Conservation (phyloP, 2,113 vertebrate species). For the Ctenodactylus gundi region DNA sequence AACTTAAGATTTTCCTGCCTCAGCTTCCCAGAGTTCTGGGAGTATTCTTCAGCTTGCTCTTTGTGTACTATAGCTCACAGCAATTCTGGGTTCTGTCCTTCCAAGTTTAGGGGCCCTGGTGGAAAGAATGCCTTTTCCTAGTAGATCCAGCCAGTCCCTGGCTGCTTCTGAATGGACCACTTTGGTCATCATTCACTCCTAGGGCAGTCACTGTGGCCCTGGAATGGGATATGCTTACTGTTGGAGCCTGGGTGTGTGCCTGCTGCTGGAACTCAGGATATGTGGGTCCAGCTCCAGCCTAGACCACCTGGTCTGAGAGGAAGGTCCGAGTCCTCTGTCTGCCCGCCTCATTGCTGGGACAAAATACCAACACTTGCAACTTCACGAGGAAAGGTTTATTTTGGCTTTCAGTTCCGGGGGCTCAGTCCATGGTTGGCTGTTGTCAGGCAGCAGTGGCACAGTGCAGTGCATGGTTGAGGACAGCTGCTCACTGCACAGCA, state of each 20-base stretch:
- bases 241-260: accelerated
- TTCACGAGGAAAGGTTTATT: no score
- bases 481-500: no score
- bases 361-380: no score
- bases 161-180: not conserved
- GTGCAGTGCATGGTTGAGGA: no score
- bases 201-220: not conserved
- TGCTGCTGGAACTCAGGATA: not conserved
- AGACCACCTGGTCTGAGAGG: not conserved
- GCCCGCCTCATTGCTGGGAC: no score
- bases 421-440: no score
- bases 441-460: no score
- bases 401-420: no score
- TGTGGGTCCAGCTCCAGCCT: not conserved
- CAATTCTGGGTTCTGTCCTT: not conserved
- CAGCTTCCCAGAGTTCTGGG: no score
- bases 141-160: not conserved
- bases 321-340: not conserved
- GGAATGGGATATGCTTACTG: not conserved
- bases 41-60: not conserved
- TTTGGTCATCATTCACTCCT: not conserved
- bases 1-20: no score
- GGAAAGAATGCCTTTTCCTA: not conserved
- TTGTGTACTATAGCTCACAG: not conserved
- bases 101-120: not conserved